Evolutionary conservation across 2,113 vertebrate species (phyloP).

Genomic region (Pseudonaja textilis): DNA sequence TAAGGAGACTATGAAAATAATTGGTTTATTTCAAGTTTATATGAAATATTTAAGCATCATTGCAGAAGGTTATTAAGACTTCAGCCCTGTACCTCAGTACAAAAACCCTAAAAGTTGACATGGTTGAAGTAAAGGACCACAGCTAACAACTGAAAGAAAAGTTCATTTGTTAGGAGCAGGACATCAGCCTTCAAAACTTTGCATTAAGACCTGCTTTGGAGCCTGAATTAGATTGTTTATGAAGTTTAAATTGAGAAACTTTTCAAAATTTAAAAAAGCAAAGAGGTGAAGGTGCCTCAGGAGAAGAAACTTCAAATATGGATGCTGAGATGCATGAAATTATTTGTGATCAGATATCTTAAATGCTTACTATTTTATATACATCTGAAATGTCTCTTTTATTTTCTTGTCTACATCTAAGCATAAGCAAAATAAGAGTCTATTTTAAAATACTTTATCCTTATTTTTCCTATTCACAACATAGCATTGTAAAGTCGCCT

Average conservation of each 20-base stretch:
- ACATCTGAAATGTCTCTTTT: neutral
- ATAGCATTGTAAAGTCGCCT: neutral
- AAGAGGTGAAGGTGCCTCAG: neutral
- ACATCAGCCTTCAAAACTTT: neutral
- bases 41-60: conserved; percentile 55
- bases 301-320: neutral
- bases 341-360: neutral
- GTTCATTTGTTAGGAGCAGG: neutral
- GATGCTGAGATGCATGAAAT: neutral
- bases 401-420: neutral
- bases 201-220: neutral
- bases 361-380: neutral
- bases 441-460: neutral
- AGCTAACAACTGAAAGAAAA: neutral
- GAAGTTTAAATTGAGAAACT: neutral
- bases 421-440: neutral
- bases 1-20: conserved; percentile 67
- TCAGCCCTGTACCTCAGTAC: neutral
- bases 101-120: neutral
- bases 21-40: conserved; percentile 54
- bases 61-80: conserved; percentile 46
- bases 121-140: conserved; percentile 5
- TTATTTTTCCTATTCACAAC: neutral
- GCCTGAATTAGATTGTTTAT: neutral
- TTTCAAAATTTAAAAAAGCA: neutral